phyloP scores from a whole-genome alignment of 2,797 vertebrate species.

The Octomys mimax region DNA sequence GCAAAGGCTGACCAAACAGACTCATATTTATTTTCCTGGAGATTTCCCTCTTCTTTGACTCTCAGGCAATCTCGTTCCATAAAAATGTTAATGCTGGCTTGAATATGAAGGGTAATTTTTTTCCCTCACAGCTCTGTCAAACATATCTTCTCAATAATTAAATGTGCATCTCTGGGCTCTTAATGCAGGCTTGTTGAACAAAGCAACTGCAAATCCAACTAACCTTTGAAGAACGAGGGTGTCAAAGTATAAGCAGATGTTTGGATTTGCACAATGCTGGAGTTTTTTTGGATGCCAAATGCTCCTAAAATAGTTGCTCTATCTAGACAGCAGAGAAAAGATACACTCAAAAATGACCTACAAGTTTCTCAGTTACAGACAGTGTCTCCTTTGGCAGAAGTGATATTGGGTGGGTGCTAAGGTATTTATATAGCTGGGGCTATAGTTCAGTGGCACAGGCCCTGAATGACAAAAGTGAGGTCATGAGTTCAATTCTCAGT shows the following conservation, averaged over 20 bases:
- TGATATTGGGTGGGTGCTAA: slow-evolving; percentile 25
- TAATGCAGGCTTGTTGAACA: slow-evolving; percentile 80
- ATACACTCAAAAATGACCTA: slow-evolving; percentile 70
- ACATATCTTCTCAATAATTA: slow-evolving; percentile 82
- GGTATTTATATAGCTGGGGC: too few relatives aligned
- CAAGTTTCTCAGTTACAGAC: slow-evolving; percentile 3
- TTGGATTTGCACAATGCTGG: slow-evolving; percentile 79
- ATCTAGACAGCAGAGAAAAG: slow-evolving; percentile 73
- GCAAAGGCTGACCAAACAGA: slow-evolving; percentile 76
- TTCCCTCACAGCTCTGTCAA: slow-evolving; percentile 68
- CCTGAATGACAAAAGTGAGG: too few relatives aligned
- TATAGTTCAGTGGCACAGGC: too few relatives aligned
- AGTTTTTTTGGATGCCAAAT: slow-evolving; percentile 80
- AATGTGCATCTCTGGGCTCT: slow-evolving; percentile 72
- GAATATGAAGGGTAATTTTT: slow-evolving; percentile 80
- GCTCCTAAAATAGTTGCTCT: slow-evolving; percentile 80
- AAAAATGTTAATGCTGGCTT: slow-evolving; percentile 80
- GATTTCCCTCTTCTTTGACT: slow-evolving; percentile 74
- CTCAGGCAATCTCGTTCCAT: slow-evolving; percentile 76
- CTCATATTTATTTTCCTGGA: slow-evolving; percentile 83
- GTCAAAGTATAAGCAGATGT: slow-evolving; percentile 84
- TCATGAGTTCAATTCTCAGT: too few relatives aligned
- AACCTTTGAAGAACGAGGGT: slow-evolving; percentile 79
- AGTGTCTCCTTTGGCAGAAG: slow-evolving; percentile 21
- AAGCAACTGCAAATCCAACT: slow-evolving; percentile 75